phyloP scores from a whole-genome alignment of 2,888 invertebrate genomes.

The Anticlea derivata region DNA sequence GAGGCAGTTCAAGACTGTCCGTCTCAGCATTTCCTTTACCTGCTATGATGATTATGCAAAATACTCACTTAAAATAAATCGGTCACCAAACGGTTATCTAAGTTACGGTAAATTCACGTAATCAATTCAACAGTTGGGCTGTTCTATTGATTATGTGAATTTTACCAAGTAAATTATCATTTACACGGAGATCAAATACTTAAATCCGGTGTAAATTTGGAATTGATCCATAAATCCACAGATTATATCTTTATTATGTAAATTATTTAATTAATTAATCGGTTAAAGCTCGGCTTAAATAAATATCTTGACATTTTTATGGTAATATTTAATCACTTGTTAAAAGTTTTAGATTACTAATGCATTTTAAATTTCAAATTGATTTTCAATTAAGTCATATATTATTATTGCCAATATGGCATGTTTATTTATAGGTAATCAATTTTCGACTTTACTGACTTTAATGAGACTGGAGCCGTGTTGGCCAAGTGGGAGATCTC shows the following conservation, averaged over 20 bases:
- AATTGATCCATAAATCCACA: slow-evolving; percentile 38
- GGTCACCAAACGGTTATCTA: background rate
- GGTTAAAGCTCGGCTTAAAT: slow-evolving; percentile 28
- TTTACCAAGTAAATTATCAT: slow-evolving; percentile 12
- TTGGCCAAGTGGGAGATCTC: too few relatives aligned
- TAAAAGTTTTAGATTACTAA: slow-evolving; percentile 14
- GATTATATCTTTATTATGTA: slow-evolving; percentile 50
- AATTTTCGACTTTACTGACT: background rate
- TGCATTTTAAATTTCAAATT: slow-evolving; percentile 12
- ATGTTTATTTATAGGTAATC: background rate
- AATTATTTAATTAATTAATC: slow-evolving; percentile 48
- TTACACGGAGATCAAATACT: slow-evolving; percentile 14
- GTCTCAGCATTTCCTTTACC: too few relatives aligned
- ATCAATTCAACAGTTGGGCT: too few relatives aligned
- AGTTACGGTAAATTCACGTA: too few relatives aligned
- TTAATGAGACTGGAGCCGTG: too few relatives aligned
- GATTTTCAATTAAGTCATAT: slow-evolving; percentile 14
- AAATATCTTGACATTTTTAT: slow-evolving; percentile 18
- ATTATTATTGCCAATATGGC: background rate
- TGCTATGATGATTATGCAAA: too few relatives aligned
- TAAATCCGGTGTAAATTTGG: slow-evolving; percentile 26
- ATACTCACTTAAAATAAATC: background rate
- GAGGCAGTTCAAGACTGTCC: too few relatives aligned
- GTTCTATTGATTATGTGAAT: background rate
- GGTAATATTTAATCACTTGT: slow-evolving; percentile 17